Conservation (phyloP, 2,888 invertebrate genomes). For the Tetanocera ferruginea region DNA sequence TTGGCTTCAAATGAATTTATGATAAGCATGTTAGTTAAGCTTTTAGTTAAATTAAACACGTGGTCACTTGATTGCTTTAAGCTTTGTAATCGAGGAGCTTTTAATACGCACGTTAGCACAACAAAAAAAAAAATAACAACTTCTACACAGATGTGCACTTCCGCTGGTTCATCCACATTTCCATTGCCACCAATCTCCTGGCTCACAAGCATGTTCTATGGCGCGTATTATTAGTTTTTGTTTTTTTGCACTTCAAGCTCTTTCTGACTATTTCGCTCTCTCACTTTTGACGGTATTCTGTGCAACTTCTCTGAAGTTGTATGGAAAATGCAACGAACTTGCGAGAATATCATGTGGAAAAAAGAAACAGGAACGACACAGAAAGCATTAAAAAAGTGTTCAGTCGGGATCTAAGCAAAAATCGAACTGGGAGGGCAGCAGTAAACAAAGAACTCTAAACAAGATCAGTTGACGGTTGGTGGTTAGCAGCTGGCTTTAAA, state of each 20-base stretch:
- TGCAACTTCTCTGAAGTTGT: constrained; percentile 5
- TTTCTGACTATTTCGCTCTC: background rate
- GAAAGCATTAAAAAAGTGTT: background rate
- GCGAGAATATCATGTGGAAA: background rate
- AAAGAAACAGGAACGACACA: background rate
- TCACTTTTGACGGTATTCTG: background rate
- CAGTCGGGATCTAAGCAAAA: constrained; percentile 39
- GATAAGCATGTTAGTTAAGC: too few relatives aligned
- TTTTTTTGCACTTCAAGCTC: background rate
- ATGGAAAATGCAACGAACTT: background rate
- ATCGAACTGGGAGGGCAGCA: constrained; percentile 52
- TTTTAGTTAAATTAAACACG: background rate
- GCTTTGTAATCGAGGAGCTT: background rate
- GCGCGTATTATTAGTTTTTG: too few relatives aligned
- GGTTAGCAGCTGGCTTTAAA: constrained; percentile 3
- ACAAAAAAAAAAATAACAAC: background rate
- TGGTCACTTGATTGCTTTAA: background rate
- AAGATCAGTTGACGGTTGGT: constrained; percentile 62
- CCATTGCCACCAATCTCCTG: background rate
- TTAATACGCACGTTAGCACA: background rate
- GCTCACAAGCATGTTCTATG: too few relatives aligned
- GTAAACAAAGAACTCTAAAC: constrained; percentile 65
- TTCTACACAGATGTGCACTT: background rate
- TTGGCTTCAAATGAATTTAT: too few relatives aligned
- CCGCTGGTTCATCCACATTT: background rate